These are phyloP conservation scores for Meandrusa payeni DNA, from an alignment of 2,888 invertebrate genomes.

Conservation along the genomic window DNA sequence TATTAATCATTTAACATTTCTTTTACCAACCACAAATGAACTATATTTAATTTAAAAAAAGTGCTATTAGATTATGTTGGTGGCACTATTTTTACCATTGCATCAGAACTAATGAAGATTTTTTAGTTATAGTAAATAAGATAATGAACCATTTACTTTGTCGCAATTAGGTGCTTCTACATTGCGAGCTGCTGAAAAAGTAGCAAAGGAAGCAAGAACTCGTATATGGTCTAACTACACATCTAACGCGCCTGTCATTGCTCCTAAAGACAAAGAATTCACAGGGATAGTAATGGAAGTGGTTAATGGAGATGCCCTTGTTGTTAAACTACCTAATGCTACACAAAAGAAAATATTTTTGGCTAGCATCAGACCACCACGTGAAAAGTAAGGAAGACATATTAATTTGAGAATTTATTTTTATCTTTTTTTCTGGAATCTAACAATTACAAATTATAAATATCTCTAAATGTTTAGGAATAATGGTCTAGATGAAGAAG, in stretches of 20 bases:
- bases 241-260: slow-evolving; percentile 85
- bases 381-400: slow-evolving; percentile 79
- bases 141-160: too few species aligned
- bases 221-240: slow-evolving; percentile 96
- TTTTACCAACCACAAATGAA: too few species aligned
- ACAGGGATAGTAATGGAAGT: slow-evolving; percentile 93
- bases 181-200: slow-evolving; percentile 90
- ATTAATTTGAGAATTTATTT: too few species aligned
- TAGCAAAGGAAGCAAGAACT: slow-evolving; percentile 92
- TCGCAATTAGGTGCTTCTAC: slow-evolving; percentile 87
- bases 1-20: too few species aligned
- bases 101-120: too few species aligned
- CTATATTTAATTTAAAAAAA: too few species aligned
- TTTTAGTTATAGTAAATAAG: too few species aligned
- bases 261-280: slow-evolving; percentile 90
- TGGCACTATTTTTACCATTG: too few species aligned
- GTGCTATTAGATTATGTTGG: too few species aligned
- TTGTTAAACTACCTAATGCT: slow-evolving; percentile 90
- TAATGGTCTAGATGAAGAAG: slow-evolving; percentile 83
- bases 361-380: slow-evolving; percentile 96
- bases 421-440: neutral
- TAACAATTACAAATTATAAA: neutral
- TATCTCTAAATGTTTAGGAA: slow-evolving; percentile 35
- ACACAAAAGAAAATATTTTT: slow-evolving; percentile 95
- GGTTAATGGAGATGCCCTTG: slow-evolving; percentile 95